Percentiles rank a stretch among this genome's conserved stretches.
Evolutionary conservation across 2,797 vertebrate species (phyloP).

Genomic region (Coracias cyanogaster): DNA sequence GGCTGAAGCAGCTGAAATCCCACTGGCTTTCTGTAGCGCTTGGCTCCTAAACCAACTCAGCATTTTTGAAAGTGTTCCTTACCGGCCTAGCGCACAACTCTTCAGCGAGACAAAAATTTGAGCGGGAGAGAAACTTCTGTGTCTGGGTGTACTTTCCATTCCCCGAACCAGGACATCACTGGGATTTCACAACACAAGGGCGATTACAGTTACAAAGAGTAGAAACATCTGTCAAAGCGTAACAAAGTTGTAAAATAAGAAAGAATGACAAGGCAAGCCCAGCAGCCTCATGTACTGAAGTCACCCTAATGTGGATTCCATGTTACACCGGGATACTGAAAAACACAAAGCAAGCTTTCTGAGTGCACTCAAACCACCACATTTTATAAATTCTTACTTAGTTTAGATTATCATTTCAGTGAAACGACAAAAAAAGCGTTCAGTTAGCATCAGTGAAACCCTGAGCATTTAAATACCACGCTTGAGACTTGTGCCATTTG

Average conservation of each 20-base stretch:
- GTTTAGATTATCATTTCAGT: background rate
- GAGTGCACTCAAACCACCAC: background rate
- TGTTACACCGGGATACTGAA: background rate
- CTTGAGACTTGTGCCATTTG: background rate
- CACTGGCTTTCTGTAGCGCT: background rate
- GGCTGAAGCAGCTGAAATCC: background rate
- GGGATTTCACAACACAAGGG: background rate
- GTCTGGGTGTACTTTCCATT: background rate
- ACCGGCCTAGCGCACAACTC: background rate
- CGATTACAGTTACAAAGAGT: background rate
- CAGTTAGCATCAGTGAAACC: background rate
- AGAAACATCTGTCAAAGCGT: background rate
- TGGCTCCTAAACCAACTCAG: background rate
- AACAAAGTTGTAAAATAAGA: conserved; percentile 6
- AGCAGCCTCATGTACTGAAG: background rate
- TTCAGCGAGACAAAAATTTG: background rate
- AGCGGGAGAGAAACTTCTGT: background rate
- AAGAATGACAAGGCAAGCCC: background rate
- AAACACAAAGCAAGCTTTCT: background rate
- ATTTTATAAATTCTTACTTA: background rate
- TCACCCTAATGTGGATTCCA: background rate
- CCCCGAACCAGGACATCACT: background rate
- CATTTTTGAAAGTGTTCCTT: background rate
- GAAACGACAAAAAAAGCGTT: background rate
- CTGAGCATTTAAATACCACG: background rate